Evolutionary conservation across 2,888 invertebrate genomes (phyloP).

Genomic region (Alcis repandata): DNA sequence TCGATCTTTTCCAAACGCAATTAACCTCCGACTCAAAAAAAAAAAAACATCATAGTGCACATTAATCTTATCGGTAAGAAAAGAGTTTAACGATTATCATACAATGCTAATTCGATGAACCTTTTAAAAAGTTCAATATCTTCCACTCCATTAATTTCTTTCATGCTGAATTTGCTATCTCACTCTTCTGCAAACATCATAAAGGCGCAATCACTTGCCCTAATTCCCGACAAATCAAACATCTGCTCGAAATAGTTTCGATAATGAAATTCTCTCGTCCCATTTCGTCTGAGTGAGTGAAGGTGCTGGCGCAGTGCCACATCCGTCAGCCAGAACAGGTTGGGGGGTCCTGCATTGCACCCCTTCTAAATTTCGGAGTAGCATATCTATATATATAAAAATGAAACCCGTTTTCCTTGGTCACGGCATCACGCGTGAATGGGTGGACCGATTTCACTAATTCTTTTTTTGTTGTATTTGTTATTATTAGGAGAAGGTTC

Average conservation of each 20-base stretch:
- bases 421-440: too few species aligned
- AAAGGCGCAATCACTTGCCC: conserved; percentile 30
- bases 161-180: not conserved
- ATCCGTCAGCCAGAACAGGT: conserved; percentile 51
- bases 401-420: too few species aligned
- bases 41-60: too few species aligned
- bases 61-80: too few species aligned
- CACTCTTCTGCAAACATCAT: conserved; percentile 24
- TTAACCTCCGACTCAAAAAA: too few species aligned
- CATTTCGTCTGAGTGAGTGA: conserved; percentile 59
- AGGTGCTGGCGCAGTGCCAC: conserved; percentile 75
- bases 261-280: conserved; percentile 78
- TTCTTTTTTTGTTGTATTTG: too few species aligned
- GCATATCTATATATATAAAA: too few species aligned
- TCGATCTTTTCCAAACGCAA: too few species aligned
- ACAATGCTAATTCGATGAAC: too few species aligned
- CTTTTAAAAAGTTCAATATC: not conserved
- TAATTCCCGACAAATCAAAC: conserved; percentile 48
- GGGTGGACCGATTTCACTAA: too few species aligned
- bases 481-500: too few species aligned
- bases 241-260: conserved; percentile 63
- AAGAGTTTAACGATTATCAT: too few species aligned
- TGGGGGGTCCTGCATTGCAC: not conserved
- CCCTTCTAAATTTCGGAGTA: not conserved
- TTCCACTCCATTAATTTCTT: not conserved